Base-by-base conservation (phyloP, 2,888 invertebrate genomes). In the Aleiodes leptofemur region DNA sequence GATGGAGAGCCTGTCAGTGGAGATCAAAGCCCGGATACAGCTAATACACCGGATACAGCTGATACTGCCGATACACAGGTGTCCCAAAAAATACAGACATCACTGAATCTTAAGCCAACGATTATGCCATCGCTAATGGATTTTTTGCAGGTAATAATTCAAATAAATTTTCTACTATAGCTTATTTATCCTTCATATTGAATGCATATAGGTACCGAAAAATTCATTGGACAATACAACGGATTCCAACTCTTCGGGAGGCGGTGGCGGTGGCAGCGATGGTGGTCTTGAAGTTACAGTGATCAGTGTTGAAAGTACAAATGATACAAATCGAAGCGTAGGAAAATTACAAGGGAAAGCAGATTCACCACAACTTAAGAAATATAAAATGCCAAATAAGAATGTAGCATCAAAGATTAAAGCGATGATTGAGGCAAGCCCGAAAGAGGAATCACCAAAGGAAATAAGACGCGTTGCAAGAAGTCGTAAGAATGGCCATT, bases 381-480 rank as follows among this genome's bases (percentile, higher is more conserved):
- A 94, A 87, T 93, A 94, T 85, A 95, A 95, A 90, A 94, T 94
- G 93, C 95, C 95, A 56, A 94, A 95, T 85, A 92, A 94, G 83
- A 95, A 94, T 86, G 95, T 95, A 57, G 92, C 93, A 74, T 95
- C 95, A 76, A 95, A 95, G 89, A 91, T 95, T 61, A 95, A 95
- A 86, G 93, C 93, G 23, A 94, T 94, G 93, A 90, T 95, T 78
- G 93, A 92, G 81, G 89, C 91, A 14, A 88, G 86, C n/a, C 90
- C 91, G 81, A 92, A 92, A 83, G 90, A 91, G 79, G 90, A 90
- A 11, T 90, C 90, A 75, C 90, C 90, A 78, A 92, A 92, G 82
- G 93, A 93, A 83, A 92, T 91, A 80, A 86, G 90, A 72, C 92
- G 93, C 81, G 91, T 91, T 29, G 86, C 89, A 3, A 92, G 93